Base-by-base conservation (phyloP, 2,888 invertebrate species). In the Adineta ricciae region DNA sequence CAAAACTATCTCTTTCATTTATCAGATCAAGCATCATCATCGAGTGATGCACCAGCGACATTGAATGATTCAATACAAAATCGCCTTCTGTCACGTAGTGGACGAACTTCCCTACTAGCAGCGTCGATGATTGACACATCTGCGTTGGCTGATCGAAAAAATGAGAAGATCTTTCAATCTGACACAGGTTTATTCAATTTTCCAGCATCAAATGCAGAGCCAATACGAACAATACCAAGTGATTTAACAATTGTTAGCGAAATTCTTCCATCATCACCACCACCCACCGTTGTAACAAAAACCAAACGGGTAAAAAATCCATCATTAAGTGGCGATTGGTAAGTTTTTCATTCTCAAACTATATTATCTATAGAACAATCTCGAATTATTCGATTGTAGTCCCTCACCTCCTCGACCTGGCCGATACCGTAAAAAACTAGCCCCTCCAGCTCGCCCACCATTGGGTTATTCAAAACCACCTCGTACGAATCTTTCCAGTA, bases 241-340 rank as follows among this genome's bases (percentile, higher is more conserved):
- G 41, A 78, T 36, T 41, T 78, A 24, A 41, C 78, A 41, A 78
- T 78, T 78, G 78, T 78, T 41, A 78, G 78, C 41, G 78, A 78
- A 78, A 78, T 78, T n/a, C 21, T 78, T 78, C 24, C 78, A 41
- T 11, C 78, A n/a, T 78, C 78, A 78, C 78, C 78, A 41, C 78
- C 78, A 78, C 36, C 73, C 38, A 1, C 32, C 16, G 14, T n/a
- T 11, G 38, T 78, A 38, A 41, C 78, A 78, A 14, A n/a, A 78
- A 41, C 78, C 38, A 78, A 41, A 41, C 21, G n/a, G 3, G n/a
- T 78, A 41, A 78, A 78, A 41, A 78, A 78, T n/a, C 41, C 78
- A 21, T 78, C 78, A 1, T 41, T 78, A 41, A 41, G 24, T 24
- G 32, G 64, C 19, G 78, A 78, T 78, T 41, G 73, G 73, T 73